Base-by-base conservation (phyloP, 2,888 invertebrate genomes). In the Unio delphinus region DNA sequence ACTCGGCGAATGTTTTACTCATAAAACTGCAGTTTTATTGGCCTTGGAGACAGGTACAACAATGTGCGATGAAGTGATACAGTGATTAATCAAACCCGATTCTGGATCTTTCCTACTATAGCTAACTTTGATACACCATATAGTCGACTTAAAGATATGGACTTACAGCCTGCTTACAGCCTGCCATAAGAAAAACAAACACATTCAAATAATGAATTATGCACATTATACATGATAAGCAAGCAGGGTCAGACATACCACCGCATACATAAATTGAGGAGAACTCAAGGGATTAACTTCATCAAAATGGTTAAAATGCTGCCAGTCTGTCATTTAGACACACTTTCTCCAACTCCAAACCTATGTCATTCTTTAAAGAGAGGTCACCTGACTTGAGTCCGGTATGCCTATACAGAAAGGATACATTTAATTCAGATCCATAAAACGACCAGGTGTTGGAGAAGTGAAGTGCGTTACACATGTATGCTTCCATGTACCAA, bases 221-320 rank as follows among this genome's bases (percentile, higher is more conserved):
- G 23, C 11, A 68, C n/a, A 18, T 15, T 8, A 3, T 28, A 4
- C 5, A 3, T 30, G 30, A 30, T 30, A 30, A 30, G 30, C 30
- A 34, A 34, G 30, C 30, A 34, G 7, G 7, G 30, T 34, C 7
- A 34, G 34, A 7, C 34, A 64, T 64, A 1, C 34, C 67, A 28
- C 59, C 70, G 55, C 70, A 63, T n/a, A 70, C 70, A 45, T 59
- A 63, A 30, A 5, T 15, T 55, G 70, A 70, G 54, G 59, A 70
- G 54, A 61, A 18, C 17, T 2, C 6, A 20, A 57, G 55, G 7
- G 8, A 61, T 8, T 55, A 45, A 23, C 58, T 65, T 26, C 20
- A 61, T 45, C 23, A 61, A 18, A n/a, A 56, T 61, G 18, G 56
- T 15, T 55, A 34, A 34, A 56, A 55, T n/a, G 2, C 62, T 26